A percentile compares a stretch with the other conserved stretches of the same genome.
These are phyloP conservation scores for Coilia nasus DNA, from an alignment of 2,797 vertebrate species.

Conservation along the genomic window DNA sequence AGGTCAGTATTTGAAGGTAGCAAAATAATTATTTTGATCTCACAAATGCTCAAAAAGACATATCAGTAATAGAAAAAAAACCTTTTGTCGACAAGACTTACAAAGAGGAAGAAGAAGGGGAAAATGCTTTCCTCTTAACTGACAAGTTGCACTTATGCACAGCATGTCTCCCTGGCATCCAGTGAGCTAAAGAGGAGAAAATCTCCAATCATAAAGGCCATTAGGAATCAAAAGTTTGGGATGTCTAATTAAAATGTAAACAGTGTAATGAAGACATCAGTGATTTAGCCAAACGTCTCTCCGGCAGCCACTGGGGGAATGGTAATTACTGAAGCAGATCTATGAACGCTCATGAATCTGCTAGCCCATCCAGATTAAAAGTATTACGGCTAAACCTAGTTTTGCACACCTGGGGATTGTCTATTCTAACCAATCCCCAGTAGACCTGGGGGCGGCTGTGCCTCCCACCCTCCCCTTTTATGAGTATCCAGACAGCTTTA, in stretches of 20 bases:
- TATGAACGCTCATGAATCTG: conserved; percentile 91
- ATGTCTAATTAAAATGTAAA: conserved; percentile 99
- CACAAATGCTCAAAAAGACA: conserved; percentile 45
- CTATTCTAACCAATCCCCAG: conserved; percentile 88
- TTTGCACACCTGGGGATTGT: conserved; percentile 88
- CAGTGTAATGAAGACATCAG: conserved; percentile 98
- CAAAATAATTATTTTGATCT: conserved; percentile 47
- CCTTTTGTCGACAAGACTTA: background rate
- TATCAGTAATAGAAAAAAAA: conserved; percentile 19
- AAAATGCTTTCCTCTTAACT: conserved; percentile 16
- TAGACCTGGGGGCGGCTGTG: conserved; percentile 68
- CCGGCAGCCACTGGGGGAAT: conserved; percentile 92
- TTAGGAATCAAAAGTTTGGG: conserved; percentile 86
- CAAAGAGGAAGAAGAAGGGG: background rate
- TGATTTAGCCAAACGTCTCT: conserved; percentile 92
- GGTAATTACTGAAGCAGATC: conserved; percentile 97
- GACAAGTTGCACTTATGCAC: conserved; percentile 33
- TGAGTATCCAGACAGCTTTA: conserved; percentile 70
- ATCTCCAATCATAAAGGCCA: conserved; percentile 59
- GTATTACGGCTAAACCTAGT: conserved; percentile 94
- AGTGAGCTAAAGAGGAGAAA: conserved; percentile 53
- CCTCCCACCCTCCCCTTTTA: conserved; percentile 71
- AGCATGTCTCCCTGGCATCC: conserved; percentile 37
- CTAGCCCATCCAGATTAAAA: conserved; percentile 96
- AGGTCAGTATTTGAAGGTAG: conserved; percentile 27